Conservation (phyloP, 2,888 invertebrate genomes). For the Serrognathus titanus region DNA sequence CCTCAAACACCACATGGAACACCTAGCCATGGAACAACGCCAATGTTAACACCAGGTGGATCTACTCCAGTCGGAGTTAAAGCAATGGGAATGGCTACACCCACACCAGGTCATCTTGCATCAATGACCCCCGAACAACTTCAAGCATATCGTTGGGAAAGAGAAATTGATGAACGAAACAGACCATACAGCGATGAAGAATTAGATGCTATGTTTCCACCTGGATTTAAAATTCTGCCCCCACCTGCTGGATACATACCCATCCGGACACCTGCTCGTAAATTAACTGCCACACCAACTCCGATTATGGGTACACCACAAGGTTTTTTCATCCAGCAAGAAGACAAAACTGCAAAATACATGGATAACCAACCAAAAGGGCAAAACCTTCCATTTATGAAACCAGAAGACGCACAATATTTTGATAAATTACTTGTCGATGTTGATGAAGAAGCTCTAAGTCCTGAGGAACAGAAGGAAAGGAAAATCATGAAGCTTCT, state of each 20-base stretch:
- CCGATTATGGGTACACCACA: slow-evolving; percentile 89
- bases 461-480: slow-evolving; percentile 97
- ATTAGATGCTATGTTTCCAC: slow-evolving; percentile 94
- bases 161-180: slow-evolving; percentile 98
- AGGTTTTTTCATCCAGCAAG: slow-evolving; percentile 93
- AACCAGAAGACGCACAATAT: slow-evolving; percentile 99
- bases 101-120: slow-evolving; percentile 91
- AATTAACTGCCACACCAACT: slow-evolving; percentile 96
- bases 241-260: slow-evolving; percentile 75
- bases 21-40: slow-evolving; percentile 59
- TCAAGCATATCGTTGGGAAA: slow-evolving; percentile 97
- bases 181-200: slow-evolving; percentile 96
- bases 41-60: slow-evolving; percentile 75
- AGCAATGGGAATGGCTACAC: slow-evolving; percentile 98
- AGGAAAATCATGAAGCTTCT: slow-evolving; percentile 98
- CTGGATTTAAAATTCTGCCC: slow-evolving; percentile 94
- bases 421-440: slow-evolving; percentile 97
- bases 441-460: slow-evolving; percentile 93
- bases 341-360: slow-evolving; percentile 81
- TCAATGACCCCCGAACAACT: slow-evolving; percentile 99
- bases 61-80: slow-evolving; percentile 86
- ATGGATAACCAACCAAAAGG: slow-evolving; percentile 97
- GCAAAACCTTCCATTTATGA: slow-evolving; percentile 94
- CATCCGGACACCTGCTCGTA: slow-evolving; percentile 87
- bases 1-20: slow-evolving; percentile 69